Conservation (phyloP, 1,140 invertebrate genomes). For the Monomorium pharaonis region DNA sequence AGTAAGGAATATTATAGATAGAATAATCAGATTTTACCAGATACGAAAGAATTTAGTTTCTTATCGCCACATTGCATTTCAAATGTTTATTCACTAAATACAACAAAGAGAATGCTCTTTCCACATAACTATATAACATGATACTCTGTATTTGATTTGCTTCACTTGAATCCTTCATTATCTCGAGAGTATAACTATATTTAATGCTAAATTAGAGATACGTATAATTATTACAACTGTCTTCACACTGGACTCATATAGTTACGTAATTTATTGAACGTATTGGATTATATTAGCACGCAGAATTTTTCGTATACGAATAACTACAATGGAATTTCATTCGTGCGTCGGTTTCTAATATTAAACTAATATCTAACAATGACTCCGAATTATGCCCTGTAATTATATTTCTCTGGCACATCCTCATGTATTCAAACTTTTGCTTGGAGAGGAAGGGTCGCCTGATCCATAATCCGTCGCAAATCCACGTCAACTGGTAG, state of each 20-base stretch:
- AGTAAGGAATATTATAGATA: background rate
- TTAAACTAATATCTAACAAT: background rate
- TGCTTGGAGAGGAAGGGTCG: constrained; percentile 35
- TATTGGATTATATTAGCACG: background rate
- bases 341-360: background rate
- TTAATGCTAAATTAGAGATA: background rate
- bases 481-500: constrained; percentile 60
- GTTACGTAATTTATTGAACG: constrained; percentile 5
- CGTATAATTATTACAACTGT: background rate
- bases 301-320: background rate
- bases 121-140: background rate
- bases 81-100: too few relatives aligned
- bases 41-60: background rate
- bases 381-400: background rate
- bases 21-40: background rate
- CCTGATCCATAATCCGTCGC: constrained; percentile 66
- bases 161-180: constrained; percentile 86
- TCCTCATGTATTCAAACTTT: background rate
- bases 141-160: background rate
- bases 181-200: background rate
- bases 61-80: background rate
- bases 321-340: background rate
- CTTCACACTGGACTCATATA: too few relatives aligned
- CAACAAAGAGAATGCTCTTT: background rate
- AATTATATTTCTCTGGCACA: background rate